These are phyloP conservation scores for Drosophila kambysellisi DNA, from an alignment of 2,888 invertebrate genomes.

Conservation along the genomic window DNA sequence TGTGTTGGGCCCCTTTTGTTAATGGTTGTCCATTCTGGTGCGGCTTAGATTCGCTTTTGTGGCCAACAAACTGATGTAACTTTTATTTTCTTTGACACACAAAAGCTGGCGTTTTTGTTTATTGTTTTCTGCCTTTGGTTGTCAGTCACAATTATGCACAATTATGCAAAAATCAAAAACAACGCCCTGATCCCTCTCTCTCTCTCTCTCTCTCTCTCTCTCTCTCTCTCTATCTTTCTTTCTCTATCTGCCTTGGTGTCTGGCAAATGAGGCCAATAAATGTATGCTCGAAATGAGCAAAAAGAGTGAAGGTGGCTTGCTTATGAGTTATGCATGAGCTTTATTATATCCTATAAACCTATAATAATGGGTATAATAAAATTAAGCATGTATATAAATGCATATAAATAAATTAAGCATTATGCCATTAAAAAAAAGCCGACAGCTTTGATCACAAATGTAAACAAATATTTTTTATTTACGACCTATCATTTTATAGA, in stretches of 20 bases:
- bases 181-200: neutral
- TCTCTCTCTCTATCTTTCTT: conserved; percentile 10
- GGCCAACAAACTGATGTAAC: conserved; percentile 67
- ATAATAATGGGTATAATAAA: neutral
- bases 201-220: conserved; percentile 4
- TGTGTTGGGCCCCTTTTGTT: conserved; percentile 27
- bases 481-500: neutral
- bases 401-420: neutral
- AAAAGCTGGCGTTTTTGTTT: conserved; percentile 51
- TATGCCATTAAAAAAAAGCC: neutral
- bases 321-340: conserved; percentile 75
- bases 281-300: conserved; percentile 22
- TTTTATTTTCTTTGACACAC: conserved; percentile 69
- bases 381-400: neutral
- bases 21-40: conserved; percentile 32
- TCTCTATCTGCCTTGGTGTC: conserved; percentile 5
- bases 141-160: conserved; percentile 66
- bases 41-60: conserved; percentile 3
- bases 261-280: conserved; percentile 59
- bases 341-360: conserved; percentile 16
- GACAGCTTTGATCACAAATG: neutral
- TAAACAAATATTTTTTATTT: neutral
- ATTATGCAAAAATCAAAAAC: conserved; percentile 41
- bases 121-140: conserved; percentile 47
- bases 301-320: conserved; percentile 30